These are phyloP conservation scores for Tenthredo notha DNA, from an alignment of 2,888 invertebrate species.

Conservation along the genomic window DNA sequence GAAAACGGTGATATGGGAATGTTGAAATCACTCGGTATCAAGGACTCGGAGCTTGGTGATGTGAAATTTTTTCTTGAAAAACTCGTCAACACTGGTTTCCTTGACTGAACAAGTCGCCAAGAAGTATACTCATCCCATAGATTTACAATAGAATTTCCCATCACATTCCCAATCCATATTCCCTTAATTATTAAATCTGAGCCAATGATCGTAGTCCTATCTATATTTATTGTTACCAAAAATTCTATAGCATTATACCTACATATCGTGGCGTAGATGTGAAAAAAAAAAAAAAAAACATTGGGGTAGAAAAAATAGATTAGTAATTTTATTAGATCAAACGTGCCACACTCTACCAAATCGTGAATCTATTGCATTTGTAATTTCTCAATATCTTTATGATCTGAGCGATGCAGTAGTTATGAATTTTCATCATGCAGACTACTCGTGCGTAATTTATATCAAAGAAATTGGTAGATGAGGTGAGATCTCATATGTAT, in stretches of 20 bases:
- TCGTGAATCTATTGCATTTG: not conserved
- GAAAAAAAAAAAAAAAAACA: no score
- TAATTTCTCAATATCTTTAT: not conserved
- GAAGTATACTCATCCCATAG: constrained; percentile 11
- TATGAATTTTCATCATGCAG: not conserved
- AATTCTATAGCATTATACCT: not conserved
- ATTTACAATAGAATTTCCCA: not conserved
- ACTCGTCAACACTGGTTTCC: constrained; percentile 96
- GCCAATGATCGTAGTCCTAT: constrained; percentile 30
- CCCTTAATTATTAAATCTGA: not conserved
- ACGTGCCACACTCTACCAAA: constrained; percentile 16
- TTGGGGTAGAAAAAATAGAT: not conserved
- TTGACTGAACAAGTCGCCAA: constrained; percentile 86
- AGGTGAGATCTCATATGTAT: constrained; percentile 7
- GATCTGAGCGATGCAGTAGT: constrained; percentile 11
- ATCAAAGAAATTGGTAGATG: constrained; percentile 21
- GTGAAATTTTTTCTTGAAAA: constrained; percentile 98
- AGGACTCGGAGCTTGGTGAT: constrained; percentile 96
- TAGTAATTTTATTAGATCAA: not conserved
- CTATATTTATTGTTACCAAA: constrained; percentile 9
- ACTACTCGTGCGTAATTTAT: not conserved
- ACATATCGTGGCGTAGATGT: not conserved
- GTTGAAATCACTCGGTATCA: constrained; percentile 95
- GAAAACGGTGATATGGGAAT: constrained; percentile 97
- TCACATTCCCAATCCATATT: not conserved